phyloP scores from a whole-genome alignment of 2,113 vertebrate genomes.

The Cariama cristata region DNA sequence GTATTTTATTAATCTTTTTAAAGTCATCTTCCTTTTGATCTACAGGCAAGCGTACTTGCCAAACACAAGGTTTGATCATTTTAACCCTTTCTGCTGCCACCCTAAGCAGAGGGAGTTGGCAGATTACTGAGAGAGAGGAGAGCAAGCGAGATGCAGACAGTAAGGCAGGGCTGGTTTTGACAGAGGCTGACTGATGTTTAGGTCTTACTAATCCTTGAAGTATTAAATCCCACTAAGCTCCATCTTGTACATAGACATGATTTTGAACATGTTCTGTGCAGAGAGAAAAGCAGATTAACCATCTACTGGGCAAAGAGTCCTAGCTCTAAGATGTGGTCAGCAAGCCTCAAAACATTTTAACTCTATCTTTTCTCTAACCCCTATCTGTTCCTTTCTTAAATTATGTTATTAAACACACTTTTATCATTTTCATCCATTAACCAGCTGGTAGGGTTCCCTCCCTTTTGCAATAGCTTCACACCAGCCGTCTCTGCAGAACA shows the following conservation, averaged over 20 bases:
- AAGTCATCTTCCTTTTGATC: slow-evolving; percentile 12
- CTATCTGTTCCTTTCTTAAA: neutral
- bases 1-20: neutral
- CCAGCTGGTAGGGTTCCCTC: neutral
- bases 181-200: neutral
- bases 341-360: neutral
- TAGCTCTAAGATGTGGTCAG: neutral
- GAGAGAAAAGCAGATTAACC: slow-evolving; percentile 9
- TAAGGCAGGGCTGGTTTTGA: neutral
- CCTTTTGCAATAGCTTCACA: neutral
- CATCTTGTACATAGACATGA: neutral
- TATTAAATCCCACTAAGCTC: neutral
- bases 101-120: neutral
- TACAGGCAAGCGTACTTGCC: neutral
- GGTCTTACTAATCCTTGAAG: neutral
- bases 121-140: neutral
- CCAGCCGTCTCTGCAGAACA: neutral
- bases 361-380: neutral
- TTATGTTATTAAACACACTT: neutral
- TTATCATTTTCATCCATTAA: neutral
- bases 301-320: neutral
- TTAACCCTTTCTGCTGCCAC: neutral
- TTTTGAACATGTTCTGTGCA: neutral
- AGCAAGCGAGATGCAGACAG: neutral
- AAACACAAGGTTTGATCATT: neutral